Evolutionary conservation across 2,113 vertebrate genomes (phyloP), one percentile per base, ranked within the genome.

Genomic region (Myanophis thanlyinensis): DNA sequence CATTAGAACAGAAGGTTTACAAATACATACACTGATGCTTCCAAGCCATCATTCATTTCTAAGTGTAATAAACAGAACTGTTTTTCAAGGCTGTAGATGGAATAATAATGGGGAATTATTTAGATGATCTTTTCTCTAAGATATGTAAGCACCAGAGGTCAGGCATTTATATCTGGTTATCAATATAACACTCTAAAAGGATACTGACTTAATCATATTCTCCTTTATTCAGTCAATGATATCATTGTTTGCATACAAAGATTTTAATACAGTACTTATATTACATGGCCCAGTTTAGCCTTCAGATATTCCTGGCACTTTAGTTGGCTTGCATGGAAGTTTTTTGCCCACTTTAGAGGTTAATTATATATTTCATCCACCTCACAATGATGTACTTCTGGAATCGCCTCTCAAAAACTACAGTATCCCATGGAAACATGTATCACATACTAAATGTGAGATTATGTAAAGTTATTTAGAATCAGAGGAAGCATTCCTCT

Each of bases 41-140:
- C n/a, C 92, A 89, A 18, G 85, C 90, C 93, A 92, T 93, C 96
- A 87, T 90, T 90, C 0, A 0, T 89, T 96, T 95, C 90, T 93
- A 93, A 86, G 92, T 91, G 35, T 80, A 92, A 35, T 89, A 94
- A 84, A 91, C 94, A 91, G 30, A 87, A 94, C 86, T 80, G 67
- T 35, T 80, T 80, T 80, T 40, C 67, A 80, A 80, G 15, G 18
- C 67, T 20, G 3, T 44, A 44, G 73, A 80, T 44, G 35, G 73
- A 80, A 80, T 44, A 80, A 44, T 80, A 80, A 80, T 23, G 18
- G 18, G 18, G 20, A 80, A 80, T 22, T 80, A 80, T 80, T 80
- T 80, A 80, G 3, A 80, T n/a, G 18, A 80, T 22, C 73, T 80
- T 80, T 44, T 44, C 18, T 9, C 18, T 80, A 80, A 22, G 35